These are phyloP conservation scores for Anarrhichthys ocellatus DNA, from an alignment of 2,113 vertebrate species.

Conservation along the genomic window DNA sequence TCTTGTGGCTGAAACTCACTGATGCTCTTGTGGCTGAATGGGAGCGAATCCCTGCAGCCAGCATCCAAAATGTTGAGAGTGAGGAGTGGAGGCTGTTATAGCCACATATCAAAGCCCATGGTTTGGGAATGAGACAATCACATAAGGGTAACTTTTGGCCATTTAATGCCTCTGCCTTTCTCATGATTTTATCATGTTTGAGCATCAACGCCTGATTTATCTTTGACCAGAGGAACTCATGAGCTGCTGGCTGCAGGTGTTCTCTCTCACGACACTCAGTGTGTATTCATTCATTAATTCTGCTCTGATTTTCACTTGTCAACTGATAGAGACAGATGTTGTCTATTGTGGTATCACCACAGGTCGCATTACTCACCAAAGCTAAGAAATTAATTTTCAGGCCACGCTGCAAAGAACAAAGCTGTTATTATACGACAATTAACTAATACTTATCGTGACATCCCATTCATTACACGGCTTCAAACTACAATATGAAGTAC, in stretches of 20 bases:
- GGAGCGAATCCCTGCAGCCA: background rate
- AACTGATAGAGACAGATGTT: constrained; percentile 75
- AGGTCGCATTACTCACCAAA: constrained; percentile 67
- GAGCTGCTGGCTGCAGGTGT: constrained; percentile 79
- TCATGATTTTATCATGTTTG: background rate
- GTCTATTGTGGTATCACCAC: constrained; percentile 66
- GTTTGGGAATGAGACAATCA: background rate
- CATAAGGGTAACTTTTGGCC: background rate
- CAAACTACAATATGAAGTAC: constrained; percentile 14
- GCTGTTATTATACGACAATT: constrained; percentile 44
- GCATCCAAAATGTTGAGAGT: background rate
- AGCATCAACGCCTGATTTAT: background rate
- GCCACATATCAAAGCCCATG: background rate
- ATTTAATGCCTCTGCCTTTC: background rate
- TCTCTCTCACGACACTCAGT: constrained; percentile 74
- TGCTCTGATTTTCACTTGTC: constrained; percentile 86
- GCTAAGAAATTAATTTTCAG: constrained; percentile 71
- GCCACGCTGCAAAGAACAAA: constrained; percentile 55
- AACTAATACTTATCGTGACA: constrained; percentile 33
- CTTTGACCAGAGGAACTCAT: constrained; percentile 5
- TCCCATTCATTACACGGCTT: constrained; percentile 4
- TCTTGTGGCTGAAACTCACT: no score
- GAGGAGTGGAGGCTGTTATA: background rate
- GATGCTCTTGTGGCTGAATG: background rate
- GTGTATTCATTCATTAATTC: constrained; percentile 83